These are phyloP conservation scores for Zootoca vivipara DNA, from an alignment of 2,113 vertebrate genomes.

Conservation along the genomic window DNA sequence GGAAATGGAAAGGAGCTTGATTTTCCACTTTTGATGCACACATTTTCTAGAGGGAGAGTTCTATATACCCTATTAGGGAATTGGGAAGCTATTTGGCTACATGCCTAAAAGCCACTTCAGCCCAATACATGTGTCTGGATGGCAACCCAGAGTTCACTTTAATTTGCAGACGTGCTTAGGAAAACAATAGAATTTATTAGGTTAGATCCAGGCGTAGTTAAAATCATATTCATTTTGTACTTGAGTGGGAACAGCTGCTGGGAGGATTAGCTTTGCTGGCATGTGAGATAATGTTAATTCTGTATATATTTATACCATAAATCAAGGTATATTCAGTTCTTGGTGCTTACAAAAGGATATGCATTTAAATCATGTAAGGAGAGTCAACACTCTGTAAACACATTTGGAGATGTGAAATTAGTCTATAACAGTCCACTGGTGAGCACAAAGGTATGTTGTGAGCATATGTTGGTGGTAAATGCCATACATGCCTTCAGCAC, in stretches of 20 bases:
- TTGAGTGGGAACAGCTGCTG: slow-evolving; percentile 73
- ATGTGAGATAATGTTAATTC: slow-evolving; percentile 60
- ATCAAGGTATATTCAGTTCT: slow-evolving; percentile 50
- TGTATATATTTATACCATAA: slow-evolving; percentile 28
- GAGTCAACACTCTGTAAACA: neutral
- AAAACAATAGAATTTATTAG: slow-evolving; percentile 64
- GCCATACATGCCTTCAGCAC: neutral
- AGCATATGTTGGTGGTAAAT: neutral
- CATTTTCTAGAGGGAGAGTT: slow-evolving; percentile 57
- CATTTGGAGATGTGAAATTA: neutral
- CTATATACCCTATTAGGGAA: slow-evolving; percentile 70
- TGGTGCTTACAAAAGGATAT: slow-evolving; percentile 27
- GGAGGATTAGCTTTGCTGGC: slow-evolving; percentile 69
- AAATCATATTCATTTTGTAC: slow-evolving; percentile 63
- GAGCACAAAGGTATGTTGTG: too few species aligned
- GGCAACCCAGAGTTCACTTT: slow-evolving; percentile 63
- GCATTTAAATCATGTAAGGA: neutral
- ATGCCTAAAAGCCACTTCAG: slow-evolving; percentile 74
- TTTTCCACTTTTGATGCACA: slow-evolving; percentile 44
- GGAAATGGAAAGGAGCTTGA: slow-evolving; percentile 50
- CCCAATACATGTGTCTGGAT: slow-evolving; percentile 62
- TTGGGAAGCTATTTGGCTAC: slow-evolving; percentile 65
- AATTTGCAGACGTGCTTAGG: slow-evolving; percentile 69
- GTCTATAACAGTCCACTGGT: too few species aligned
- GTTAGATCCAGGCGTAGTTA: slow-evolving; percentile 61